A percentile compares a stretch with the other conserved stretches of the same genome.
Conservation (phyloP, 2,797 vertebrate species). For the Peromyscus nudipes region DNA sequence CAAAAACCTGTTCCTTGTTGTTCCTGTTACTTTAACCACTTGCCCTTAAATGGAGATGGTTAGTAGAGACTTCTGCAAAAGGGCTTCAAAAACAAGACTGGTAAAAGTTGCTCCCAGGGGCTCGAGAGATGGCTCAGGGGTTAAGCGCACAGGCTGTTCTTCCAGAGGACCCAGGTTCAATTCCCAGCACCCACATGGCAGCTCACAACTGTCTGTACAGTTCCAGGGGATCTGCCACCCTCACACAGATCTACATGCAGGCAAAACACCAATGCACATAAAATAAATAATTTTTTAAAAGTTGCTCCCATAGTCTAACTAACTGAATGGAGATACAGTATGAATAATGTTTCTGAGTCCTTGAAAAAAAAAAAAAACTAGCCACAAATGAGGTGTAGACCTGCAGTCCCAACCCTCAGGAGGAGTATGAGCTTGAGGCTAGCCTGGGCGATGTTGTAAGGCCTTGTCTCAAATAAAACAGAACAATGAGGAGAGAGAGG, state of each 20-base stretch:
- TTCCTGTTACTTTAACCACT: slow-evolving; percentile 50
- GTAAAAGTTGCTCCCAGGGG: background rate
- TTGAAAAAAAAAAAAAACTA: background rate
- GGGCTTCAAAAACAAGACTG: background rate
- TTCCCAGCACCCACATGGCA: too few species aligned
- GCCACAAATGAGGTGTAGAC: background rate
- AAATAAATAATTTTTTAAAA: too few species aligned
- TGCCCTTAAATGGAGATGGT: slow-evolving; percentile 53
- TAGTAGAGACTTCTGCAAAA: slow-evolving; percentile 67
- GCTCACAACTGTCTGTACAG: too few species aligned
- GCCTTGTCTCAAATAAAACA: background rate
- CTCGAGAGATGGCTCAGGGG: too few species aligned
- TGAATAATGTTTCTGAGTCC: background rate
- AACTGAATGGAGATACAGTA: background rate
- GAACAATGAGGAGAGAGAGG: background rate
- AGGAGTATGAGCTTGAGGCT: background rate
- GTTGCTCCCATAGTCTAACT: background rate
- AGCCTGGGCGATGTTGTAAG: background rate
- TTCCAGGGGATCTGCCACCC: too few species aligned
- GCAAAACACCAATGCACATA: too few species aligned
- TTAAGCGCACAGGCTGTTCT: too few species aligned
- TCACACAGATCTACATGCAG: too few species aligned
- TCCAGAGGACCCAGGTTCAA: too few species aligned
- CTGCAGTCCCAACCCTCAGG: background rate
- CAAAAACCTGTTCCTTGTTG: slow-evolving; percentile 59